These are phyloP conservation scores for Rutilus rutilus DNA, from an alignment of 2,113 vertebrate species.

Conservation along the genomic window DNA sequence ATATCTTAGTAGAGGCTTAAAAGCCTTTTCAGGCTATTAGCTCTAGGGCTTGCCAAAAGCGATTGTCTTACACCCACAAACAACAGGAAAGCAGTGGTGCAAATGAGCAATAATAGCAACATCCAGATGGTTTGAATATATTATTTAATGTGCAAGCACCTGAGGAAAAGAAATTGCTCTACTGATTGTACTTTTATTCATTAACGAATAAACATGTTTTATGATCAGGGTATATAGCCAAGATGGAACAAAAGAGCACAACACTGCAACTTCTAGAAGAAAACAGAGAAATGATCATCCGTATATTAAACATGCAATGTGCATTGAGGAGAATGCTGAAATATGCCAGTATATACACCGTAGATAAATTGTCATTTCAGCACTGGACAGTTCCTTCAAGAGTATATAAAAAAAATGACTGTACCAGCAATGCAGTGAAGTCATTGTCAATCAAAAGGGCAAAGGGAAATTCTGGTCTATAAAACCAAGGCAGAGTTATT, in stretches of 20 bases:
- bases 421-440: not conserved
- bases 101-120: slow-evolving; percentile 11
- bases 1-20: not conserved
- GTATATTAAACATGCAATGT: not conserved
- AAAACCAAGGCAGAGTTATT: not conserved
- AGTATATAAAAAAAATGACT: not conserved
- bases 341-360: not conserved
- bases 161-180: not conserved
- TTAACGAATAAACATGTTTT: not conserved
- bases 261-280: not conserved
- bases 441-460: not conserved
- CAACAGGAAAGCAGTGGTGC: not conserved
- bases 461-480: not conserved
- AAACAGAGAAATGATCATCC: not conserved
- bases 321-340: not conserved
- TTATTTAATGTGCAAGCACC: not conserved
- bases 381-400: slow-evolving; percentile 51
- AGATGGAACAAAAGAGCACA: not conserved
- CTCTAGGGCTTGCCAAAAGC: not conserved
- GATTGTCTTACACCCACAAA: not conserved
- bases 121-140: not conserved
- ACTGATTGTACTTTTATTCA: not conserved
- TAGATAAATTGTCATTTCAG: slow-evolving; percentile 26
- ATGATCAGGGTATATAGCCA: not conserved
- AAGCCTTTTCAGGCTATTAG: not conserved